These are phyloP conservation scores for Polyploca ridens DNA, from an alignment of 2,888 invertebrate species.

Conservation along the genomic window DNA sequence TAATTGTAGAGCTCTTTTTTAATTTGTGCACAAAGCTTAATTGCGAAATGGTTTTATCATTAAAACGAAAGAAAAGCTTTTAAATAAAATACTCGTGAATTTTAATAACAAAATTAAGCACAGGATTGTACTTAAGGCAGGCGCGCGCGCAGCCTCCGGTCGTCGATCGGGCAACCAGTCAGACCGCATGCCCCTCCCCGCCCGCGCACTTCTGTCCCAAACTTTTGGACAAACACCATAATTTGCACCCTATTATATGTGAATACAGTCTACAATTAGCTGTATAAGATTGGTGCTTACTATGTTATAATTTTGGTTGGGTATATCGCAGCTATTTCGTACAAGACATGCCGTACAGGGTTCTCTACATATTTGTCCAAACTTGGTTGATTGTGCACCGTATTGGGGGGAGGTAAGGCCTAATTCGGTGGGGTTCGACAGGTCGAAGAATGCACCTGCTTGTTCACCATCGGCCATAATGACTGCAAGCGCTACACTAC, in stretches of 20 bases:
- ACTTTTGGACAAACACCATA: slow-evolving; percentile 51
- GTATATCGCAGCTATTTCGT: slow-evolving; percentile 69
- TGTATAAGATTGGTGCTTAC: slow-evolving; percentile 31
- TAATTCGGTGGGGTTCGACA: slow-evolving; percentile 36
- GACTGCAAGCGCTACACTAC: slow-evolving; percentile 51
- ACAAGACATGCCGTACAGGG: slow-evolving; percentile 75
- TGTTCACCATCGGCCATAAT: slow-evolving; percentile 60
- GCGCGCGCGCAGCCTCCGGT: slow-evolving; percentile 82
- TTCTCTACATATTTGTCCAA: slow-evolving; percentile 72
- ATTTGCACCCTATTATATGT: slow-evolving; percentile 39
- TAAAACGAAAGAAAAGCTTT: slow-evolving; percentile 21
- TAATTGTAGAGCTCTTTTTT: too few relatives aligned
- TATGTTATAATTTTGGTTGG: slow-evolving; percentile 35
- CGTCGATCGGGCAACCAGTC: slow-evolving; percentile 83
- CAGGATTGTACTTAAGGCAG: slow-evolving; percentile 60
- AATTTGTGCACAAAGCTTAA: too few relatives aligned
- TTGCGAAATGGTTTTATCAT: too few relatives aligned
- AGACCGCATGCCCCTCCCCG: slow-evolving; percentile 71
- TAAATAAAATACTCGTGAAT: slow-evolving; percentile 46
- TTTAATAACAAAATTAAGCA: slow-evolving; percentile 60
- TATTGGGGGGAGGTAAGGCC: slow-evolving; percentile 54
- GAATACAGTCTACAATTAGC: slow-evolving; percentile 34
- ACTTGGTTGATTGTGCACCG: slow-evolving; percentile 56
- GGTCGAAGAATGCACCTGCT: slow-evolving; percentile 68
- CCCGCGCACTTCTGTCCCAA: slow-evolving; percentile 64